Conservation (phyloP, 1,140 invertebrate species). For the Triops cancriformis region DNA sequence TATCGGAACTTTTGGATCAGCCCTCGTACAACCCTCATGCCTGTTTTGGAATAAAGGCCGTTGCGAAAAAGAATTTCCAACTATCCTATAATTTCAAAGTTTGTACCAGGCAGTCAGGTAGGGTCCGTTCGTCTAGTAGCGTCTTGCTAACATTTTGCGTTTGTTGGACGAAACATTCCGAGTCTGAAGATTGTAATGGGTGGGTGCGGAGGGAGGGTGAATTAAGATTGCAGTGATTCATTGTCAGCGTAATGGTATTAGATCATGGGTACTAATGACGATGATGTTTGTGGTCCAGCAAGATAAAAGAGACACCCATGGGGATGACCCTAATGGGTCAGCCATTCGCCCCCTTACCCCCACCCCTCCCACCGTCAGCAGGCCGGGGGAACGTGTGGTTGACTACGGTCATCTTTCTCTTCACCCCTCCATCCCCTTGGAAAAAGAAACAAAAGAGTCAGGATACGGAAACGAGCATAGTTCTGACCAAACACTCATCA, state of each 20-base stretch:
- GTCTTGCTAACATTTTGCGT: too few relatives aligned
- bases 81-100: too few relatives aligned
- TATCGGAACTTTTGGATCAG: too few relatives aligned
- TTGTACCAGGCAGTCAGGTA: too few relatives aligned
- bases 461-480: not conserved
- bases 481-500: not conserved
- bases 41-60: too few relatives aligned
- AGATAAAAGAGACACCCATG: slow-evolving; percentile 1
- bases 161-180: too few relatives aligned
- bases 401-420: not conserved
- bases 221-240: too few relatives aligned
- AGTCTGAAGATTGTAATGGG: too few relatives aligned
- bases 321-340: slow-evolving; percentile 11
- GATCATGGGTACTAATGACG: not conserved
- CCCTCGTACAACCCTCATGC: too few relatives aligned
- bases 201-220: too few relatives aligned
- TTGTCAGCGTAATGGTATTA: not conserved
- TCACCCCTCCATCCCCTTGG: not conserved
- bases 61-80: too few relatives aligned
- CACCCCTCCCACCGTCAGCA: not conserved
- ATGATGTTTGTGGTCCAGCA: slow-evolving; percentile 2
- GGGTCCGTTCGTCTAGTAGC: too few relatives aligned
- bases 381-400: not conserved
- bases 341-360: not conserved
- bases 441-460: not conserved